Evolutionary conservation across 2,888 invertebrate species (phyloP), one percentile per base, ranked within the genome.

Genomic region (Pharmacophagus antenor): DNA sequence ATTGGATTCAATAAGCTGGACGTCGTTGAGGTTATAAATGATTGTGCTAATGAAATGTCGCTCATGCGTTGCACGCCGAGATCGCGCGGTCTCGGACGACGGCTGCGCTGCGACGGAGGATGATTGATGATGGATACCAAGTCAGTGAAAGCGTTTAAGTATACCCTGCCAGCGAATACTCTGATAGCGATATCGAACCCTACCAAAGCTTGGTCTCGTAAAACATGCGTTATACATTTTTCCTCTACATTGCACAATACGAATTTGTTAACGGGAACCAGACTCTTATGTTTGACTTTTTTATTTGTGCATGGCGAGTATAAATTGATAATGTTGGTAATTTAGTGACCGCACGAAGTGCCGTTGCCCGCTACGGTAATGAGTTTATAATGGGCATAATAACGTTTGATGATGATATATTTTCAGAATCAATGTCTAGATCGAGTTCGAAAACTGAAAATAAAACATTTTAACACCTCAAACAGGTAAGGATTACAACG

Each of bases 281-380:
- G 82, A 83, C 86, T 85, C 86, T 85, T 85, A 86, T 84, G 83
- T 83, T 86, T 82, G 76, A 79, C 79, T 88, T 89, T 88, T 90
- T 90, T 89, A 85, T 89, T 88, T 89, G 85, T 88, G 85, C 81
- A 84, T 83, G 80, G 77, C 81, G 73, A 79, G 83, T 82, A 85
- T 87, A 89, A 88, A 88, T 88, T 90, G 88, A 88, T 90, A 89
- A 89, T 90, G 88, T 82, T 82, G 87, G 89, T 90, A 89, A 90
- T 90, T 90, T 89, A 86, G 88, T 84, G 87, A 76, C 82, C 82
- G 79, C 73, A 70, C 72, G 80, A 80, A 88, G 85, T 88, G 85
- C 89, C 88, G 89, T 90, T 88, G 88, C 81, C 79, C 86, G 88
- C 82, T 83, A 84, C 82, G 83, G 88, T 89, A 89, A 90, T 89